Evolutionary conservation across 2,888 invertebrate genomes (phyloP).

Genomic region (Meganola albula): DNA sequence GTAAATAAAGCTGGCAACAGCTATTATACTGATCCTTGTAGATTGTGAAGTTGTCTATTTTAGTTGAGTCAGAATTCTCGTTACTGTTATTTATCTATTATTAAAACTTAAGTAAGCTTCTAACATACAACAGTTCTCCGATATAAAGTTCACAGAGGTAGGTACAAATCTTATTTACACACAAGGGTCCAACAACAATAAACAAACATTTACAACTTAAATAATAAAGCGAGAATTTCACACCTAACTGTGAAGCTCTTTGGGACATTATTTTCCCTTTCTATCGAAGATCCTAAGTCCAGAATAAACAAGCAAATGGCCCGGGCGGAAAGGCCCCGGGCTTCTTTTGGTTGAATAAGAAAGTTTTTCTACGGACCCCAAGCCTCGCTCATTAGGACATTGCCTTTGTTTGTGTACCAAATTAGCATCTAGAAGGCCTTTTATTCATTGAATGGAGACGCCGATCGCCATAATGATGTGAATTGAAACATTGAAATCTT

Average conservation of each 20-base stretch:
- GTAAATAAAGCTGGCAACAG: slow-evolving; percentile 6
- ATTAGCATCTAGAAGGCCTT: slow-evolving; percentile 69
- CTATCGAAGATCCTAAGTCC: slow-evolving; percentile 49
- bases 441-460: slow-evolving; percentile 46
- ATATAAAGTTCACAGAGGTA: no score
- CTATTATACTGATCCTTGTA: no score
- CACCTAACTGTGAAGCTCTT: slow-evolving; percentile 34
- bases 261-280: slow-evolving; percentile 38
- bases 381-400: slow-evolving; percentile 68
- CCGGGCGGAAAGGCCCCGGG: slow-evolving; percentile 65
- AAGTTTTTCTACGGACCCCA: slow-evolving; percentile 64
- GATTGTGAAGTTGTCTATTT: no score
- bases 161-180: background rate
- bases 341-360: slow-evolving; percentile 59
- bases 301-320: slow-evolving; percentile 73
- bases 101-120: no score
- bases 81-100: no score
- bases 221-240: slow-evolving; percentile 24
- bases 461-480: slow-evolving; percentile 53
- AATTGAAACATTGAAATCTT: slow-evolving; percentile 49
- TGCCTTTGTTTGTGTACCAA: slow-evolving; percentile 71
- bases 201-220: slow-evolving; percentile 22
- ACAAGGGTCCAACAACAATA: background rate
- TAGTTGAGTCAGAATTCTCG: no score
- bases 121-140: no score